Evolutionary conservation across 2,888 invertebrate genomes (phyloP).

Genomic region (Pomacea canaliculata): DNA sequence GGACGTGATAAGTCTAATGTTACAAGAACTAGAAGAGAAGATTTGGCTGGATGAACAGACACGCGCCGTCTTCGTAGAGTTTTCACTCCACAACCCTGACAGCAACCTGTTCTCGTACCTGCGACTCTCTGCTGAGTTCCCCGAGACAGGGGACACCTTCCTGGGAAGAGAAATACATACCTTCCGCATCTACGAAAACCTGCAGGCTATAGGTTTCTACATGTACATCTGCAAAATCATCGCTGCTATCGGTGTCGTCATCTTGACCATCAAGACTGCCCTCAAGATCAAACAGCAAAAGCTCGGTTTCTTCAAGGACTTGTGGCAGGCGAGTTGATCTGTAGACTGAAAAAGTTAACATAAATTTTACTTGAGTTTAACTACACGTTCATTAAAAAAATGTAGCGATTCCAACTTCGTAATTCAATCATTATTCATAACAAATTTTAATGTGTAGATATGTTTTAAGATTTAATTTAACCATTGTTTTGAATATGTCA

Average conservation of each 20-base stretch:
- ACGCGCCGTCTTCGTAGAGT: constrained; percentile 47
- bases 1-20: constrained; percentile 1
- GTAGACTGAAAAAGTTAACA: too few species aligned
- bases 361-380: too few species aligned
- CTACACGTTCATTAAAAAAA: too few species aligned
- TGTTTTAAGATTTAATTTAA: too few species aligned
- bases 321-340: constrained; percentile 61
- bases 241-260: constrained; percentile 16
- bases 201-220: constrained; percentile 38
- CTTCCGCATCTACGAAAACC: constrained; percentile 27
- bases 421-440: too few species aligned
- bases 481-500: too few species aligned
- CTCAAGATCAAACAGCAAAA: constrained; percentile 37
- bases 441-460: too few species aligned
- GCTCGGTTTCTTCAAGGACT: constrained; percentile 58
- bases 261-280: constrained; percentile 33
- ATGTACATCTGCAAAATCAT: constrained; percentile 6
- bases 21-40: constrained; percentile 36
- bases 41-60: constrained; percentile 60
- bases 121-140: constrained; percentile 53
- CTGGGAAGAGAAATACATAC: constrained; percentile 17
- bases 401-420: too few species aligned
- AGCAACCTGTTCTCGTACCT: constrained; percentile 44
- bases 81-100: too few species aligned
- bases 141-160: constrained; percentile 44